phyloP scores from a whole-genome alignment of 2,113 vertebrate species.

The Tragelaphus imberbis region DNA sequence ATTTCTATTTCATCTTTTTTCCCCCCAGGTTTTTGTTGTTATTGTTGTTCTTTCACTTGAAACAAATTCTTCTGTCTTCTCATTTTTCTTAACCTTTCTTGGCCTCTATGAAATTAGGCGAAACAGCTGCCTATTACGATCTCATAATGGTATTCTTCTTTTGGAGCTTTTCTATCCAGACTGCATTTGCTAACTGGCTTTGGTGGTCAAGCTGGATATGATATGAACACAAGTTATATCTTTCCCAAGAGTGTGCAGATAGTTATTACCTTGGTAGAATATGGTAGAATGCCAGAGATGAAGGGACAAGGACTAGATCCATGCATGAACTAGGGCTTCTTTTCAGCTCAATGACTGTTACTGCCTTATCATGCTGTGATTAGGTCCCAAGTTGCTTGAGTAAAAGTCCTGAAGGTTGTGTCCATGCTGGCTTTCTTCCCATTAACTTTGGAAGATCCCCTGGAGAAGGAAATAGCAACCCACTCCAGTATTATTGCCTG shows the following conservation, averaged over 20 bases:
- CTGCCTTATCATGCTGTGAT: not conserved
- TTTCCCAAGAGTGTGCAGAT: not conserved
- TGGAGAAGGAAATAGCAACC: not conserved
- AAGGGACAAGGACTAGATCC: not conserved
- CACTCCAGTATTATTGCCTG: not conserved
- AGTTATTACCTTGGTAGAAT: not conserved
- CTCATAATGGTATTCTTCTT: not conserved
- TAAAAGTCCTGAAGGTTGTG: not conserved
- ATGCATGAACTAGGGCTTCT: not conserved
- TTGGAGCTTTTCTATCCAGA: not conserved
- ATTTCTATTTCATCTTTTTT: not conserved
- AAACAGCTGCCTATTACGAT: not conserved
- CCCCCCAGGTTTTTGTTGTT: not conserved
- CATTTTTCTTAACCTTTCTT: not conserved
- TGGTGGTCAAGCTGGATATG: not conserved
- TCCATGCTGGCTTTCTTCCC: not conserved
- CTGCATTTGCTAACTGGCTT: not conserved
- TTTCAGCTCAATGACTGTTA: not conserved
- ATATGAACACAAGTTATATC: not conserved
- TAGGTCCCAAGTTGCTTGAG: not conserved
- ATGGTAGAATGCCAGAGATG: not conserved
- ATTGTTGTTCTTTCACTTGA: not conserved
- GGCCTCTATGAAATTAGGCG: not conserved
- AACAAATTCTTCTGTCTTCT: not conserved
- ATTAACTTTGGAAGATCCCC: not conserved